Evolutionary conservation across 2,797 vertebrate genomes (phyloP), one percentile per base, ranked within the genome.

Genomic region (Acestrorhynchus altus): DNA sequence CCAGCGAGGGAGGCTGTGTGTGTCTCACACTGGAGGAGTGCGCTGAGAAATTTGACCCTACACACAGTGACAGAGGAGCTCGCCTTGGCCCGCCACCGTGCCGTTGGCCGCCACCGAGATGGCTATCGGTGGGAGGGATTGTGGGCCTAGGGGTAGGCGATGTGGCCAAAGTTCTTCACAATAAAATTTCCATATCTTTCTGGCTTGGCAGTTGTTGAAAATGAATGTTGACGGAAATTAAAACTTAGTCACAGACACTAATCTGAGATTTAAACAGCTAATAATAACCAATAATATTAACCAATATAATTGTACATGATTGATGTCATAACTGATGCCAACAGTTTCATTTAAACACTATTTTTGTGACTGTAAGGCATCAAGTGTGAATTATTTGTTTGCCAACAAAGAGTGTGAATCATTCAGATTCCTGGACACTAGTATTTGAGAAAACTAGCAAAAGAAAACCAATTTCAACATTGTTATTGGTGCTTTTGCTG

Each of bases 1-100:
- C 66, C 74, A 72, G 76, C 4, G 18, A 76, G 39, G n/a, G 12
- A 47, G 46, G 66, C 60, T 56, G 66, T 66, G 71, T 74, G 66
- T 66, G 59, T 77, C 39, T 77, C 73, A 67, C 67, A 59, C 57
- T 60, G 9, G 47, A 73, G 75, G 47, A 74, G 72, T 51, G 8
- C 1, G 44, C 60, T 69, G 59, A 81, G 81, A 80, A 83, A 79
- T 79, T 52, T 44, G 72, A 83, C 77, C 56, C 72, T 54, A n/a
- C 64, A 8, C 35, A 26, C 28, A 40, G 40, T 46, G 79, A 78
- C 74, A 72, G 60, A 59, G 65, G 10, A 68, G 49, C 84, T 59
- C 57, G 8, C 51, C 46, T 72, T 74, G 60, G 70, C 72, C 56
- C 31, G 26, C 59, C 39, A 22, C 47, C 9, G 28, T 12, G 24